Evolutionary conservation across 2,113 vertebrate genomes (phyloP), one percentile per base, ranked within the genome.

Genomic region (Macrotus californicus): DNA sequence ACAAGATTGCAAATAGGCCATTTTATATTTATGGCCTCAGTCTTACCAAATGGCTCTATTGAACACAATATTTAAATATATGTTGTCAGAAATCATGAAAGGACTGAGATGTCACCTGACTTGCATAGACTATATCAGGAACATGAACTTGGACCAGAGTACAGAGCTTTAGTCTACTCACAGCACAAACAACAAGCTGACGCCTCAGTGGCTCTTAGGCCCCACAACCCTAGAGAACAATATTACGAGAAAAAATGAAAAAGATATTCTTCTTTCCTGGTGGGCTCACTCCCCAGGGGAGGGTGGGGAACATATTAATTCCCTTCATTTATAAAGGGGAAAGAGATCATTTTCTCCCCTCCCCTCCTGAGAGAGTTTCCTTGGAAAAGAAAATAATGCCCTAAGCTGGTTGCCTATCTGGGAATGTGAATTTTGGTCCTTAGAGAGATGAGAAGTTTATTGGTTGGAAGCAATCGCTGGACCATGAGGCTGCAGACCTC

Each of bases 191-290:
- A 46, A 1, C n/a, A 19, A 50, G 79, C 16, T 15, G 29, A 24
- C 13, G 16, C 6, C 6, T 13, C 34, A 11, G 14, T 18, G 2
- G 34, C 15, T 70, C 6, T 39, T 16, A 11, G 0, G 7, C 0
- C 3, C 22, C 24, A 11, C 7, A 81, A n/a, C 21, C 1, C 4
- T 6, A 13, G 83, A 61, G 21, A 41, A 19, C 24, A 13, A 13
- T 1, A 9, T 43, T 14, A 19, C 29, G 7, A 36, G 7, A 92
- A 6, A 39, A 61, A 18, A 46, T 0, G 1, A 31, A 54, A 66
- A 61, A 90, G 94, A 31, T 21, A 6, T 5, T 2, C 12, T 54
- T 10, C 6, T 24, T 10, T 34, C 21, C 31, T 12, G 9, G 1
- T 21, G 16, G 7, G 9, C 24, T 73, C 61, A 41, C 16, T 46